These are phyloP conservation scores for Anoplolepis gracilipes DNA, from an alignment of 1,140 invertebrate species.

Conservation along the genomic window DNA sequence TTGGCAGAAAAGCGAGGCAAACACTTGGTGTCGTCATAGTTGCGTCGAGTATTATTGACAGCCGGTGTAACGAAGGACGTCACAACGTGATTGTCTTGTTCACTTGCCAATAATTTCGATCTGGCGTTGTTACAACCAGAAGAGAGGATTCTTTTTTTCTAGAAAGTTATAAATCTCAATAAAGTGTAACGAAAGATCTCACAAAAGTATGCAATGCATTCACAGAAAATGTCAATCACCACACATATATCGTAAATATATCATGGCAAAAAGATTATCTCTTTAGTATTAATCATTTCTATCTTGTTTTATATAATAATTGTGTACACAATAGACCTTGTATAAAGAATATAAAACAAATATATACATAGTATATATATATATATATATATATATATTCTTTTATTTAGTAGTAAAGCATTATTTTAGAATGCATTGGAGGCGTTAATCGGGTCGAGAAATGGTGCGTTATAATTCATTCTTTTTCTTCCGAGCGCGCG, in stretches of 20 bases:
- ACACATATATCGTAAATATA: background rate
- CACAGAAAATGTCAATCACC: background rate
- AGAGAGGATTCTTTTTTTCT: constrained; percentile 2
- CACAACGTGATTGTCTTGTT: constrained; percentile 10
- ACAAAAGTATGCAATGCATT: background rate
- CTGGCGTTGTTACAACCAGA: background rate
- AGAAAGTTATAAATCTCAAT: background rate
- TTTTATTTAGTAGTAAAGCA: background rate
- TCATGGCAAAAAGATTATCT: background rate
- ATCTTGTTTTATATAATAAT: background rate
- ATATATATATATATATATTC: background rate
- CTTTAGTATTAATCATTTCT: background rate
- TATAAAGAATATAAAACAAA: constrained; percentile 15
- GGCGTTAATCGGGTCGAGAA: constrained; percentile 7
- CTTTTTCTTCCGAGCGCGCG: constrained; percentile 5
- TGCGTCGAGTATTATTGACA: constrained; percentile 16
- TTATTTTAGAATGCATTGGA: background rate
- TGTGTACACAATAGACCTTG: background rate
- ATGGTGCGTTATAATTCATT: background rate
- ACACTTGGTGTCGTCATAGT: constrained; percentile 15
- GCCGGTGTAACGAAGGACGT: constrained; percentile 8
- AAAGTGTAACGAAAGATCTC: background rate
- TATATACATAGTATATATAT: background rate
- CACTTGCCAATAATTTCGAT: constrained; percentile 29
- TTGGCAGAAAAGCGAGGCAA: background rate